A percentile compares a stretch with the other conserved stretches of the same genome.
Conservation (phyloP, 2,113 vertebrate species). For the Cettia cetti region DNA sequence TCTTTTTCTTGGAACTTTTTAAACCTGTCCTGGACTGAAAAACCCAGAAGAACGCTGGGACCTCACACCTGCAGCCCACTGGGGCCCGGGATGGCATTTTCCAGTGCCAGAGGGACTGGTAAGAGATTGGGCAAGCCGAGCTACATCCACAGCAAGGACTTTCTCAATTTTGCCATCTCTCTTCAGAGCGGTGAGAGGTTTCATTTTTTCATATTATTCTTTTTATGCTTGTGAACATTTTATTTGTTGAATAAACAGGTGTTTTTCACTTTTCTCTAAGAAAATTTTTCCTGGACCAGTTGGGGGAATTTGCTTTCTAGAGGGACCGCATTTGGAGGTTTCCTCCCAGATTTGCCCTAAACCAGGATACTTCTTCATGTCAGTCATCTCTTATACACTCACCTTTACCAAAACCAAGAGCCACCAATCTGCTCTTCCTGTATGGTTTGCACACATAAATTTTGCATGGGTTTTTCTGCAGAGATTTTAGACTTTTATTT, state of each 20-base stretch:
- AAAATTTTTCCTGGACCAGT: neutral
- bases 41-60: neutral
- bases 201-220: neutral
- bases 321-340: neutral
- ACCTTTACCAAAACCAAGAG: neutral
- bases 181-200: neutral
- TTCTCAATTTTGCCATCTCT: neutral
- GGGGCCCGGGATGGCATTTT: neutral
- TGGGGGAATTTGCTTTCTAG: neutral
- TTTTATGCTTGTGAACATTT: neutral
- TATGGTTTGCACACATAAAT: neutral
- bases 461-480: neutral
- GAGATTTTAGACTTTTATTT: neutral
- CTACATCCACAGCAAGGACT: neutral
- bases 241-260: neutral
- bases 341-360: neutral
- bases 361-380: neutral
- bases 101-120: neutral
- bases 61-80: neutral
- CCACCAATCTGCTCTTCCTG: neutral
- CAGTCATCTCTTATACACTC: neutral
- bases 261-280: neutral
- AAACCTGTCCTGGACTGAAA: neutral
- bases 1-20: neutral
- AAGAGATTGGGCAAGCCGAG: neutral